Conservation (phyloP, 2,113 vertebrate genomes). For the Rhea pennata region DNA sequence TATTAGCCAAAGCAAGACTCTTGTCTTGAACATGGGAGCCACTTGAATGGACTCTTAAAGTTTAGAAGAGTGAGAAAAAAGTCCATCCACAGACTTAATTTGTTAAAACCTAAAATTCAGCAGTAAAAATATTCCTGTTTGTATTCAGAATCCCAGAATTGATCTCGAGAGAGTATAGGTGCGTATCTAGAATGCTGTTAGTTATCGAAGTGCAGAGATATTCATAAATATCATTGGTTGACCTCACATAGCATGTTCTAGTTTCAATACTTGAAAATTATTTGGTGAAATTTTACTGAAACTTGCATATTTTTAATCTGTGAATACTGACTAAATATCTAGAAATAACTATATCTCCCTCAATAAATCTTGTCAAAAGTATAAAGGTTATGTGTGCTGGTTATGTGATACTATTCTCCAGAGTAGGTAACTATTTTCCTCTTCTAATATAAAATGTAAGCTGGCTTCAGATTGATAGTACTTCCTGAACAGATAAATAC, state of each 20-base stretch:
- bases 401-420: not conserved
- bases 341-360: not conserved
- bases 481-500: not conserved
- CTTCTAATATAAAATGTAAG: not conserved
- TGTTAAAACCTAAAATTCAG: not conserved
- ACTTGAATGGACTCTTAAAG: not conserved
- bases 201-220: not conserved
- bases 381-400: not conserved
- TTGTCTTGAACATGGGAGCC: not conserved
- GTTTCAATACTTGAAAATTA: not conserved
- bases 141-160: slow-evolving; percentile 2
- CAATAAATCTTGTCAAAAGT: not conserved
- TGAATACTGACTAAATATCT: not conserved
- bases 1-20: not conserved
- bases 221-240: not conserved
- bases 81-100: not conserved
- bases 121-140: not conserved
- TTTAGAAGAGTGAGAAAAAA: not conserved
- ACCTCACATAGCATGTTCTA: not conserved
- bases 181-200: not conserved
- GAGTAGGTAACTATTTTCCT: not conserved
- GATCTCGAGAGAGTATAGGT: not conserved
- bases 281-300: not conserved
- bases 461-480: not conserved
- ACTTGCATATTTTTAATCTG: not conserved